Conservation (phyloP, 2,888 invertebrate genomes). For the Drosophila parthenogenetica region DNA sequence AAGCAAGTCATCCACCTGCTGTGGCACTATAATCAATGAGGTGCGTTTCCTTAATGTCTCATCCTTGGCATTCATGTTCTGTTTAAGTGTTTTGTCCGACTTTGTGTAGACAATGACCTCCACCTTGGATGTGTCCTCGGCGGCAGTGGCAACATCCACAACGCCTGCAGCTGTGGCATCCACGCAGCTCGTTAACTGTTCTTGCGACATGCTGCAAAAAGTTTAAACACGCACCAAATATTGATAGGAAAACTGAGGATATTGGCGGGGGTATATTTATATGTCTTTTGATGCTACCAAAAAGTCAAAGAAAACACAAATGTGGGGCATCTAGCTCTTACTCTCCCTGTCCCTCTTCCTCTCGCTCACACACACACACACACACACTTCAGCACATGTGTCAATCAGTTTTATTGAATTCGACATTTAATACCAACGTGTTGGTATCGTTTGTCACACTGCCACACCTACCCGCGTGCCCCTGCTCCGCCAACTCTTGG, state of each 20-base stretch:
- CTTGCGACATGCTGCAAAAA: slow-evolving; percentile 68
- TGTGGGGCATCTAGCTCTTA: background rate
- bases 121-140: slow-evolving; percentile 76
- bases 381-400: slow-evolving; percentile 53
- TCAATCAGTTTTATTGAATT: slow-evolving; percentile 78
- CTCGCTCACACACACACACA: slow-evolving; percentile 6
- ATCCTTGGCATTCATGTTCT: slow-evolving; percentile 84
- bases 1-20: slow-evolving; percentile 61
- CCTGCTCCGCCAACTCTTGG: background rate
- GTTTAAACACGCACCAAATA: background rate
- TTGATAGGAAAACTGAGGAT: slow-evolving; percentile 3
- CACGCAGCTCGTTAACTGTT: slow-evolving; percentile 45
- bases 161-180: slow-evolving; percentile 23
- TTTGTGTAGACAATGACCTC: slow-evolving; percentile 83
- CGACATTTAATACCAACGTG: slow-evolving; percentile 71
- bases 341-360: background rate
- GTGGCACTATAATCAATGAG: slow-evolving; percentile 84
- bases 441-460: slow-evolving; percentile 42
- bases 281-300: slow-evolving; percentile 64
- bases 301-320: slow-evolving; percentile 11
- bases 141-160: slow-evolving; percentile 24
- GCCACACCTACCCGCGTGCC: slow-evolving; percentile 1
- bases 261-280: background rate
- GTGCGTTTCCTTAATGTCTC: slow-evolving; percentile 84
- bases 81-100: slow-evolving; percentile 84